These are phyloP conservation scores for Lycocorax pyrrhopterus DNA, from an alignment of 2,113 vertebrate genomes.

Conservation along the genomic window DNA sequence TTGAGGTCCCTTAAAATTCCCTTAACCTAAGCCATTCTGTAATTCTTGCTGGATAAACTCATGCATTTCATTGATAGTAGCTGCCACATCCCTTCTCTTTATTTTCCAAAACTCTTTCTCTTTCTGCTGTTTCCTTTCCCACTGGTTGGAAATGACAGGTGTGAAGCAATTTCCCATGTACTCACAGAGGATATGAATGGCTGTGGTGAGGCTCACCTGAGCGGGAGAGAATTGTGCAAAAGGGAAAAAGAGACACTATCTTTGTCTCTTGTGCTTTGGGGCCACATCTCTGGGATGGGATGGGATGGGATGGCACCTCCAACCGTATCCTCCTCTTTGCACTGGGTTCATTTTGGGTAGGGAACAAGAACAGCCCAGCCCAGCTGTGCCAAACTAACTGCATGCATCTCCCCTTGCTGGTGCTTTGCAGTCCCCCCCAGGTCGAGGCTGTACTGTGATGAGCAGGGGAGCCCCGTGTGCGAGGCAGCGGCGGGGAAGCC, in stretches of 20 bases:
- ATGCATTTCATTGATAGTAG: neutral
- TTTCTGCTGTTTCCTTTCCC: neutral
- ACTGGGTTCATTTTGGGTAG: too few species aligned
- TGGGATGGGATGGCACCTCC: too few species aligned
- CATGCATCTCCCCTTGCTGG: neutral
- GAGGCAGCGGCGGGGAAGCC: neutral
- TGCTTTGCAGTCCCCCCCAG: neutral
- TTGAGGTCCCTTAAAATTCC: neutral
- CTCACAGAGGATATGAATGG: neutral
- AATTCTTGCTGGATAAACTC: neutral
- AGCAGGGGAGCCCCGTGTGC: neutral
- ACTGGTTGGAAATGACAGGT: neutral
- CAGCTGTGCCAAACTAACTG: neutral
- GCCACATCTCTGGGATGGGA: too few species aligned
- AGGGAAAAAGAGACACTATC: fast-evolving
- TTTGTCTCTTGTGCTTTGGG: neutral
- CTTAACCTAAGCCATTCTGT: neutral
- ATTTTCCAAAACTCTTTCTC: neutral
- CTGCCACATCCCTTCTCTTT: neutral
- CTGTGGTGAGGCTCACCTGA: neutral
- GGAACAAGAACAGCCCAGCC: neutral
- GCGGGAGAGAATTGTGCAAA: neutral
- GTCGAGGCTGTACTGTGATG: neutral
- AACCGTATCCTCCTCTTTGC: neutral
- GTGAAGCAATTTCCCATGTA: neutral